Conservation (phyloP, 2,797 vertebrate species). For the Coendou prehensilis region DNA sequence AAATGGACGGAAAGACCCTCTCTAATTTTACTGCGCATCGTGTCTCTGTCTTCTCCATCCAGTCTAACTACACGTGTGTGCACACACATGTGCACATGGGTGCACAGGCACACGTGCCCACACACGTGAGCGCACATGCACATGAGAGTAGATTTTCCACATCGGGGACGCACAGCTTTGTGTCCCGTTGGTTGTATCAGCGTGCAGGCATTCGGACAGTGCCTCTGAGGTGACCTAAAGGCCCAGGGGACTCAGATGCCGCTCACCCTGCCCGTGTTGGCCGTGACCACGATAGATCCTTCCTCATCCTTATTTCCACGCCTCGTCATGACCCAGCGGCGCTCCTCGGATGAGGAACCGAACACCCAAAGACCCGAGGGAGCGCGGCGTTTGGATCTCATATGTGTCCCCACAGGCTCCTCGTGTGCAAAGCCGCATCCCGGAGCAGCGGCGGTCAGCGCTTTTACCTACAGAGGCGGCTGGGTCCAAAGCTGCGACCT, state of each 20-base stretch:
- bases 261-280: rapidly evolving
- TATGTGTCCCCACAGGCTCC: background rate
- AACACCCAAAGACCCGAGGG: no score
- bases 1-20: background rate
- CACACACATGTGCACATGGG: background rate
- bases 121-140: no score
- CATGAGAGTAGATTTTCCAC: background rate
- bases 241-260: background rate
- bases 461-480: background rate
- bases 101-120: background rate
- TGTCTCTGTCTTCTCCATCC: background rate
- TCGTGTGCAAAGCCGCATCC: background rate
- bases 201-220: rapidly evolving
- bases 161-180: background rate
- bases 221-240: background rate
- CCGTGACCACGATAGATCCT: background rate
- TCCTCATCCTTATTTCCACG: background rate
- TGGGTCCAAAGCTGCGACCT: background rate
- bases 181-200: background rate
- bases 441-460: background rate
- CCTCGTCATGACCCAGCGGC: background rate
- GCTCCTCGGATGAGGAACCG: background rate
- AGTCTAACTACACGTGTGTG: background rate
- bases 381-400: background rate
- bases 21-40: rapidly evolving